Base-by-base conservation (phyloP, 2,888 invertebrate species). In the Chrysotoxum bicinctum region DNA sequence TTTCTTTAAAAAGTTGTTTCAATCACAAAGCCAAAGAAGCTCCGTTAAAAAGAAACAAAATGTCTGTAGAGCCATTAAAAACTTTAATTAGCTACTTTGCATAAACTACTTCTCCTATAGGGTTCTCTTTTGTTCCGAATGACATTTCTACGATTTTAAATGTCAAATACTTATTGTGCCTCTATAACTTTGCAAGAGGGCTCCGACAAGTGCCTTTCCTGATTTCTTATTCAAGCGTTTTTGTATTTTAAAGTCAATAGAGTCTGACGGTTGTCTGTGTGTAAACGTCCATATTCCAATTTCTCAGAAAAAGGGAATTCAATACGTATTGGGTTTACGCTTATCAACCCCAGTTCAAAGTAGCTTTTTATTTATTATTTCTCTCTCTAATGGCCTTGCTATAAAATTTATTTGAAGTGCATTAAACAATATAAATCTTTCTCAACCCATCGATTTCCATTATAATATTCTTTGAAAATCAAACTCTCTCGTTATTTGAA, bases 391-490 rank as follows among this genome's bases (percentile, higher is more conserved):
- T 76, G 58, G 64, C 26, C 52, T 69, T 68, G 16, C 54, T 64
- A 32, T 60, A 52, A 62, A 56, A 74, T 58, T 69, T 69, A 60
- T 80, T 64, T 69, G 52, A 81, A 76, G 48, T 70, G 64, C 75
- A 70, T 19, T 72, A 60, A 77, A 68, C 72, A 58, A 77, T 73
- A 78, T 83, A 83, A 83, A 78, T 83, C 82, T 78, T 62, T 62
- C 37, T 16, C 35, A 68, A 35, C 45, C 60, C 72, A 66, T 45
- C 37, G 56, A 0, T 60, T 30, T 16, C 19, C 10, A 23, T 37
- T 56, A 21, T 16, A 56, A 5, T 54, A 48, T 73, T 74, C 60
- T 43, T 79, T 50, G 50, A 64, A 77, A 81, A 76, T 80, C 75
- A 52, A 80, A 72, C 66, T 80, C 75, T 66, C 75, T 58, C 7